These are phyloP conservation scores for Endotricha flammealis DNA, from an alignment of 2,888 invertebrate genomes.

Conservation along the genomic window DNA sequence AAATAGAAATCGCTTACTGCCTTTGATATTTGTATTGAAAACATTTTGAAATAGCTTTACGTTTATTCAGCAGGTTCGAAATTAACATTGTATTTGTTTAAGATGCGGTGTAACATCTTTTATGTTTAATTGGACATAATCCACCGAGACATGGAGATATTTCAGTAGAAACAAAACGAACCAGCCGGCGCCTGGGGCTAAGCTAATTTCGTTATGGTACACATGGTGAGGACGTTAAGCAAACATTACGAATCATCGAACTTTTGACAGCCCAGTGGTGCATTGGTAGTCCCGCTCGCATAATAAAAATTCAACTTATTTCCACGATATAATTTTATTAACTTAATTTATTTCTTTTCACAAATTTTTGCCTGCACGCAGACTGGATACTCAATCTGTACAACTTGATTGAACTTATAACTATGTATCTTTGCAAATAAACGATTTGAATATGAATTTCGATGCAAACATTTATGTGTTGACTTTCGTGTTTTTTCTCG, in stretches of 20 bases:
- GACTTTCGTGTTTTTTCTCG: too few relatives aligned
- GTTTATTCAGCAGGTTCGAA: slow-evolving; percentile 7
- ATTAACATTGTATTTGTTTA: slow-evolving; percentile 10
- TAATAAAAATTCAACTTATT: too few relatives aligned
- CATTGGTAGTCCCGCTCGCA: too few relatives aligned
- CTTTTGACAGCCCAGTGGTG: too few relatives aligned
- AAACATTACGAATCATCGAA: too few relatives aligned
- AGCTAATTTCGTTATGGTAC: slow-evolving; percentile 15
- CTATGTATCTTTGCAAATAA: too few relatives aligned
- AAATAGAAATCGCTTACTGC: too few relatives aligned
- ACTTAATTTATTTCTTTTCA: too few relatives aligned
- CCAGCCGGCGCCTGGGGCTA: slow-evolving; percentile 19
- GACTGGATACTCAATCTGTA: background rate
- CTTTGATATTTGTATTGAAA: background rate
- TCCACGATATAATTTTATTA: too few relatives aligned
- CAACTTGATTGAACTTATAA: too few relatives aligned
- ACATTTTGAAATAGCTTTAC: background rate
- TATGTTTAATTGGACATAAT: slow-evolving; percentile 20
- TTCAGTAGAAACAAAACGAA: slow-evolving; percentile 18
- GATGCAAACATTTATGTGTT: too few relatives aligned
- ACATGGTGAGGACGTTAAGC: slow-evolving; percentile 1
- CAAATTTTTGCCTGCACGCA: background rate
- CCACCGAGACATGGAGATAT: slow-evolving; percentile 19
- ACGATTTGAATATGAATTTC: too few relatives aligned
- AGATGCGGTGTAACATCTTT: slow-evolving; percentile 16